Conservation (phyloP, 1,140 invertebrate species). For the Capitella teleta region DNA sequence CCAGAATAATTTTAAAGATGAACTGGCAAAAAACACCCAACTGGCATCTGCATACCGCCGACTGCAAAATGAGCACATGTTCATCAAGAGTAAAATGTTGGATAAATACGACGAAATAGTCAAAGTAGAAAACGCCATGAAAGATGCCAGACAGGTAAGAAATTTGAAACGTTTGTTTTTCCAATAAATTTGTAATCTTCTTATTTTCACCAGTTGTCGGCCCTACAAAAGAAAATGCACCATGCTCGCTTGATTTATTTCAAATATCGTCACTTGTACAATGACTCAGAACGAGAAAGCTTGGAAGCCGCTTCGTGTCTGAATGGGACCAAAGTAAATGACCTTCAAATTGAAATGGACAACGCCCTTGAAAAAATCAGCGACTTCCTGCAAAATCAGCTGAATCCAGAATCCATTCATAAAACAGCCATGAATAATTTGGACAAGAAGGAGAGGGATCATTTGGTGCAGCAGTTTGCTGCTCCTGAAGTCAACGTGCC, state of each 20-base stretch:
- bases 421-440: conserved; percentile 12
- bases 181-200: neutral
- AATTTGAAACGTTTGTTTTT: neutral
- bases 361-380: conserved; percentile 22
- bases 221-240: conserved; percentile 27
- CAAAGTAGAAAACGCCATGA: conserved; percentile 28
- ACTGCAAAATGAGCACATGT: conserved; percentile 26
- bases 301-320: conserved; percentile 20
- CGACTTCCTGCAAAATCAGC: conserved; percentile 21
- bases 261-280: conserved; percentile 27
- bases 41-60: conserved; percentile 30
- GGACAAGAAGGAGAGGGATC: neutral
- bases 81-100: conserved; percentile 26
- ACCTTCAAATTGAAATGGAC: conserved; percentile 27
- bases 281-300: conserved; percentile 20
- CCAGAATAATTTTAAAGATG: conserved; percentile 12
- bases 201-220: conserved; percentile 19
- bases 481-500: too few relatives aligned
- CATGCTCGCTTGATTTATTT: conserved; percentile 24
- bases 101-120: conserved; percentile 30
- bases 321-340: conserved; percentile 20
- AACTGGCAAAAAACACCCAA: conserved; percentile 23
- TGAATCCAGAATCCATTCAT: conserved; percentile 19
- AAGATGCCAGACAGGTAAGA: conserved; percentile 31
- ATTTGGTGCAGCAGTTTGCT: too few relatives aligned